phyloP scores from a whole-genome alignment of 2,113 vertebrate species.

The Alosa alosa region DNA sequence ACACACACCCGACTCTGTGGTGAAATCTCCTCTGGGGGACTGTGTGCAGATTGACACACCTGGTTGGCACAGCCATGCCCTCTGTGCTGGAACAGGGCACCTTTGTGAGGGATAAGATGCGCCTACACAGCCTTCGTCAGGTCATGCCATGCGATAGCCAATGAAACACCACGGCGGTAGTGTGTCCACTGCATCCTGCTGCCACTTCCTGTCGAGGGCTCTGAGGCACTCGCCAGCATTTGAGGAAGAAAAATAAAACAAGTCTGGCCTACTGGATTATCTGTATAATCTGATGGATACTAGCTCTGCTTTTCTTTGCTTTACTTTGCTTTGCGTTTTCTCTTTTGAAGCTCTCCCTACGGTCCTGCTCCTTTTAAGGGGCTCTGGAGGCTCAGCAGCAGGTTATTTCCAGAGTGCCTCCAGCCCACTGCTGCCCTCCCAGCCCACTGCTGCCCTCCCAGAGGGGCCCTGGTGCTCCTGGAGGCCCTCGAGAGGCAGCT shows the following conservation, averaged over 20 bases:
- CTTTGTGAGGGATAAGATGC: neutral
- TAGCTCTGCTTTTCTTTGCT: neutral
- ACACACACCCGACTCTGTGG: neutral
- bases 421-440: neutral
- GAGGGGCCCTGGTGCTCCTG: neutral
- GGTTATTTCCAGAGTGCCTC: slow-evolving; percentile 27
- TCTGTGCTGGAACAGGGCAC: neutral
- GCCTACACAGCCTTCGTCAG: neutral
- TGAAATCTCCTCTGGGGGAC: neutral
- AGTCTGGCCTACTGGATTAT: slow-evolving; percentile 10
- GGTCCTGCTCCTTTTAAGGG: slow-evolving; percentile 20
- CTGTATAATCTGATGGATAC: neutral
- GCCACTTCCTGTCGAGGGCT: slow-evolving; percentile 29
- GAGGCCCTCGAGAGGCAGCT: neutral
- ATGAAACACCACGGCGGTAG: neutral
- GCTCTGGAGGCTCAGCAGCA: neutral
- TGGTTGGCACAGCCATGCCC: neutral
- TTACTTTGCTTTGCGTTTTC: neutral
- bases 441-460: neutral
- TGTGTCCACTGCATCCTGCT: slow-evolving; percentile 9
- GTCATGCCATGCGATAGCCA: neutral
- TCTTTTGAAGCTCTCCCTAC: neutral
- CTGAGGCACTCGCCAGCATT: slow-evolving; percentile 17
- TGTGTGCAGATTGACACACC: neutral
- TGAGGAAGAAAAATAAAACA: slow-evolving; percentile 18